These are phyloP conservation scores for Spinibarbus caldwelli DNA, from an alignment of 2,797 vertebrate species.

Conservation along the genomic window DNA sequence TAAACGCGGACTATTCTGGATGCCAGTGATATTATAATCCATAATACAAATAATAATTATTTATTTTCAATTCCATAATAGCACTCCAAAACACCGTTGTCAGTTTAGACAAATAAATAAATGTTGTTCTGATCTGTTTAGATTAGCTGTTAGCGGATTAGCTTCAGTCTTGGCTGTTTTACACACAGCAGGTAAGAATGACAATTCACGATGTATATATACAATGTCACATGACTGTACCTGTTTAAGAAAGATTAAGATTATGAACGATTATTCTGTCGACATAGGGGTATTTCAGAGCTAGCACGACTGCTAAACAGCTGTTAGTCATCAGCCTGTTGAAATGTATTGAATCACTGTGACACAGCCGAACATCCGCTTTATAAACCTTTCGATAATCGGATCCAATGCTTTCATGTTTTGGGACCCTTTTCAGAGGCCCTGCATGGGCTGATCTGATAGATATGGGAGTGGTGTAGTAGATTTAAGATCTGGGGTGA, in stretches of 20 bases:
- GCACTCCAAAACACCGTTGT: not conserved
- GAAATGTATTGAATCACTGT: not conserved
- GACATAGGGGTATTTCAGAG: not conserved
- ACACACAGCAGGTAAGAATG: constrained; percentile 39
- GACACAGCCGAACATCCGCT: not conserved
- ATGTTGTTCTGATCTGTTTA: constrained; percentile 21
- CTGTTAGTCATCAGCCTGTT: constrained; percentile 30
- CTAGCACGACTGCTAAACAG: constrained; percentile 30
- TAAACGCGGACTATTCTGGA: not conserved
- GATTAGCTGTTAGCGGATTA: constrained; percentile 42
- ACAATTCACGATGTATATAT: not conserved
- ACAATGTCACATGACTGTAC: not conserved
- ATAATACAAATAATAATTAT: not conserved
- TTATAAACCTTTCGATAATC: not conserved
- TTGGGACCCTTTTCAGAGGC: not conserved
- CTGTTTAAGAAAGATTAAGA: not conserved
- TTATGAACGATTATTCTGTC: not conserved
- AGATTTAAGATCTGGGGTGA: not conserved
- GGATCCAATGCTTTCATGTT: no score
- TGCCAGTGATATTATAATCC: not conserved
- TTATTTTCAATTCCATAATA: not conserved
- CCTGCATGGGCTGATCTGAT: not conserved
- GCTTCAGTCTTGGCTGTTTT: constrained; percentile 22
- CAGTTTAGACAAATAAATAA: not conserved
- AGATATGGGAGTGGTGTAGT: not conserved